phyloP scores from a whole-genome alignment of 2,888 invertebrate species.

The Hymenopus coronatus region DNA sequence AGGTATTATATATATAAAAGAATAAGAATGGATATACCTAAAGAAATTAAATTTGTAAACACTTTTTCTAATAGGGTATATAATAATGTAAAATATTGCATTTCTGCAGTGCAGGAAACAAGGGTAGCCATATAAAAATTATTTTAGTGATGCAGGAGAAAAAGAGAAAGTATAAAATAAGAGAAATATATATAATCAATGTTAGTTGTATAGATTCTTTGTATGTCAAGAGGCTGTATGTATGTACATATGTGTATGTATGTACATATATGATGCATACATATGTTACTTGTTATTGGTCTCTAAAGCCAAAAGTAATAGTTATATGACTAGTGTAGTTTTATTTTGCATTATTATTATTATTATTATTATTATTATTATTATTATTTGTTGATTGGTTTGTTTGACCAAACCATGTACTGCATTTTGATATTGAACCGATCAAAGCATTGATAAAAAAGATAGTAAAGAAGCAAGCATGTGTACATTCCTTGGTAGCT shows the following conservation, averaged over 20 bases:
- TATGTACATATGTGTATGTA: background rate
- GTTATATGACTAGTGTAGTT: background rate
- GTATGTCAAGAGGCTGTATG: background rate
- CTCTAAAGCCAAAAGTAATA: background rate
- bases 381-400: too few species aligned
- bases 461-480: background rate
- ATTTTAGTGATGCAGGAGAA: background rate
- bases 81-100: background rate
- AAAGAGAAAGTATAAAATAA: background rate
- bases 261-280: background rate
- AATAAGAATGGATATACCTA: background rate
- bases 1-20: background rate
- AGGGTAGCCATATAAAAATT: background rate
- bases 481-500: conserved; percentile 21
- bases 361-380: too few species aligned
- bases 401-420: background rate
- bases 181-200: background rate
- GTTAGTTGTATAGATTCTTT: background rate
- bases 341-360: background rate
- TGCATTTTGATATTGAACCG: background rate
- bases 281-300: background rate
- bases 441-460: background rate
- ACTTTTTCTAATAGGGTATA: background rate
- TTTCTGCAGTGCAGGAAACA: conserved; percentile 11
- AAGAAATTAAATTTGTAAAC: conserved; percentile 1